Evolutionary conservation across 1,140 invertebrate genomes (phyloP).

Genomic region (Leptopilina clavipes): DNA sequence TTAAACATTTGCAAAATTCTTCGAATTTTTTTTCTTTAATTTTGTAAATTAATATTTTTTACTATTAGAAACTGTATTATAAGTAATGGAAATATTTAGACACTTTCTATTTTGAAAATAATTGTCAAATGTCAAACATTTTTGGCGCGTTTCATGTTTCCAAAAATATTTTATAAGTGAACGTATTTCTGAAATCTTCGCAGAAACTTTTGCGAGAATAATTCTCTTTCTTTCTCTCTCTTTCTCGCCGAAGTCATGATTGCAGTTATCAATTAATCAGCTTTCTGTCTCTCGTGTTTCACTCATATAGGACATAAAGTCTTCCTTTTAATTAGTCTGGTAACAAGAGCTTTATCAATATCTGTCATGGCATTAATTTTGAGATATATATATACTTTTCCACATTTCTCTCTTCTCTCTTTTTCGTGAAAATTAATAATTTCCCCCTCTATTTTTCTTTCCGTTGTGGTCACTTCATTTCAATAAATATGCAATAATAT

Average conservation of each 20-base stretch:
- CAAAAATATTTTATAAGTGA: not conserved
- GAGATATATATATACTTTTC: not conserved
- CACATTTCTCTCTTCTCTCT: not conserved
- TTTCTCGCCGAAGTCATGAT: not conserved
- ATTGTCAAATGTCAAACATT: not conserved
- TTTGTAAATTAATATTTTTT: no score
- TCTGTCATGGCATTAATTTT: not conserved
- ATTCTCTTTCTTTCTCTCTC: not conserved
- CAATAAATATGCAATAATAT: no score
- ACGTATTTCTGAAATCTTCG: not conserved
- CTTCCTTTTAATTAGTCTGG: constrained; percentile 19
- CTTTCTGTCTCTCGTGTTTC: constrained; percentile 16
- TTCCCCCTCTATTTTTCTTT: not conserved
- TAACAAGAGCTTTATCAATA: constrained; percentile 24
- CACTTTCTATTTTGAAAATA: not conserved
- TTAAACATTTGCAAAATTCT: no score
- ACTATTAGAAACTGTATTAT: no score
- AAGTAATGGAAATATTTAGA: no score
- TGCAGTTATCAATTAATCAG: constrained; percentile 17
- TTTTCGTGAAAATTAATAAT: not conserved
- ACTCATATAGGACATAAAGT: not conserved
- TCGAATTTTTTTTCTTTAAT: no score
- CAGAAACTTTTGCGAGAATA: not conserved
- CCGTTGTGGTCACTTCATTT: no score
- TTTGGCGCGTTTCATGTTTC: not conserved